These are phyloP conservation scores for Darevskia mixta DNA, from an alignment of 2,797 vertebrate species.

Conservation along the genomic window DNA sequence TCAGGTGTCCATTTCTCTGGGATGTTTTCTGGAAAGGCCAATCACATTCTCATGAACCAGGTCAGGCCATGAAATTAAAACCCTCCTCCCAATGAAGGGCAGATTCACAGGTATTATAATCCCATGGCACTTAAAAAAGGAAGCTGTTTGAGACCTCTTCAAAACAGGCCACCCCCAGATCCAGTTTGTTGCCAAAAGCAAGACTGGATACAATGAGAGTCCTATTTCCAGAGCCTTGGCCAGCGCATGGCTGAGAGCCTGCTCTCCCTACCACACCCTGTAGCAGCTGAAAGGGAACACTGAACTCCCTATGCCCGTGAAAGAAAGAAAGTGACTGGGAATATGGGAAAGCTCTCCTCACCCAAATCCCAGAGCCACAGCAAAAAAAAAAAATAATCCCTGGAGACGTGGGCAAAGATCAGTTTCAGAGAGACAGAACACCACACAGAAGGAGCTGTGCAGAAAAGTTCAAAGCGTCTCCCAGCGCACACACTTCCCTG, in stretches of 20 bases:
- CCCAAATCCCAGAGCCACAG: neutral
- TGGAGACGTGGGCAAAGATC: neutral
- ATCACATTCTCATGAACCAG: neutral
- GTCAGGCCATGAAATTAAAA: neutral
- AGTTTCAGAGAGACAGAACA: neutral
- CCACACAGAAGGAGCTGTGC: constrained; percentile 1
- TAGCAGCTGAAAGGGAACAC: neutral
- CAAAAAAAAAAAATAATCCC: neutral
- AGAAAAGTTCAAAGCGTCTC: neutral
- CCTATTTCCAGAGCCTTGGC: neutral
- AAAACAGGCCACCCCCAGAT: neutral
- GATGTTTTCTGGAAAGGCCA: constrained; percentile 89
- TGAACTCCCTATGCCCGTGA: neutral
- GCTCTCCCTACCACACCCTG: neutral
- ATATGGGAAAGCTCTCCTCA: neutral
- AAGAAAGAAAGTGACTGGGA: neutral
- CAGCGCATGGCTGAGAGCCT: neutral
- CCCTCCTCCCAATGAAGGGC: neutral
- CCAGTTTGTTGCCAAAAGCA: neutral
- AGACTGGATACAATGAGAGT: neutral
- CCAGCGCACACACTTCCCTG: neutral
- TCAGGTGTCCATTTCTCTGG: constrained; percentile 98
- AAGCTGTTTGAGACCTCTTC: neutral
- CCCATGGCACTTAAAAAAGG: neutral
- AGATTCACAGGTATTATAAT: neutral